Percentiles rank a stretch among this genome's conserved stretches.
These are phyloP conservation scores for Dissostichus mawsoni DNA, from an alignment of 2,113 vertebrate genomes.

Conservation along the genomic window DNA sequence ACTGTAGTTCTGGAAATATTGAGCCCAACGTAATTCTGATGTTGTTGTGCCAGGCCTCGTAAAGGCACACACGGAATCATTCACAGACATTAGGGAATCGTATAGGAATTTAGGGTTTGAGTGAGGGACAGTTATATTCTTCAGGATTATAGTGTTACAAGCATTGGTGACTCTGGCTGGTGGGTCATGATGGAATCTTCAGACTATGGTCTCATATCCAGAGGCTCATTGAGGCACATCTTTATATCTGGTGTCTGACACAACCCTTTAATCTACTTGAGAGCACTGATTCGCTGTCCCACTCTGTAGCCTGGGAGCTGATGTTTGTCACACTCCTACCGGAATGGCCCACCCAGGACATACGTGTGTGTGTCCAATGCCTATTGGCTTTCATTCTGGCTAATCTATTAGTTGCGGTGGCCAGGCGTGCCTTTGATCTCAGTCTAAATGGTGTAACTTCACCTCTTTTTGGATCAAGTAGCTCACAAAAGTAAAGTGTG, in stretches of 20 bases:
- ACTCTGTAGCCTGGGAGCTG: constrained; percentile 32
- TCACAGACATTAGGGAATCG: constrained; percentile 72
- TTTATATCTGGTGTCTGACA: constrained; percentile 49
- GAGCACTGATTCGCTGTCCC: constrained; percentile 55
- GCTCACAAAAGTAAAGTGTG: neutral
- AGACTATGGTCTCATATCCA: constrained; percentile 50
- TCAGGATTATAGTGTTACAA: constrained; percentile 60
- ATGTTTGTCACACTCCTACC: constrained; percentile 30
- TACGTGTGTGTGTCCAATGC: constrained; percentile 30
- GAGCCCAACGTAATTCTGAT: constrained; percentile 51
- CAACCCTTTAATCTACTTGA: constrained; percentile 71
- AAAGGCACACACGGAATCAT: constrained; percentile 48
- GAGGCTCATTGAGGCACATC: constrained; percentile 5
- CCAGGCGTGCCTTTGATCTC: constrained; percentile 40
- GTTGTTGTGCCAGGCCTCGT: constrained; percentile 63
- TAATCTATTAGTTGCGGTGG: constrained; percentile 18
- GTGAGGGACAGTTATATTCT: constrained; percentile 58
- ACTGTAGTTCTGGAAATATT: constrained; percentile 65
- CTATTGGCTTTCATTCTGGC: constrained; percentile 51
- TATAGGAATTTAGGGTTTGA: constrained; percentile 66
- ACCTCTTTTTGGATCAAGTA: neutral
- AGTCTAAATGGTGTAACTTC: constrained; percentile 14
- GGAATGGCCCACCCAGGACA: constrained; percentile 23
- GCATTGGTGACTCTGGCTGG: constrained; percentile 34
- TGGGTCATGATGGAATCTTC: constrained; percentile 44